Conservation (phyloP, 2,113 vertebrate genomes). For the Rhabdomys dilectus region DNA sequence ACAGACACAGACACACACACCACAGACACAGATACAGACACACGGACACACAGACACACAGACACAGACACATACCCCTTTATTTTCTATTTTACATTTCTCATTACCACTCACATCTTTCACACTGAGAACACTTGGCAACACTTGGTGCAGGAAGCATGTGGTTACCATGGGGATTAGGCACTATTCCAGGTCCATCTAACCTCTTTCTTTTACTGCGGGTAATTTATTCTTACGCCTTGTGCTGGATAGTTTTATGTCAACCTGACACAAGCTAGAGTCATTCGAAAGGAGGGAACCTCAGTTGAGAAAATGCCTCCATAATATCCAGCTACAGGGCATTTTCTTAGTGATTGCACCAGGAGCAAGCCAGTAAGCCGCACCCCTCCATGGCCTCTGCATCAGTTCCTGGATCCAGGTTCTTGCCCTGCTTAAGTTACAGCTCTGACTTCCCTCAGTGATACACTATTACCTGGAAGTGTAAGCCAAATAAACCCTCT, state of each 20-base stretch:
- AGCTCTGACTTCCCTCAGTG: neutral
- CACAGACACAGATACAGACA: neutral
- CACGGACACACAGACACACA: neutral
- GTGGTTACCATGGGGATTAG: conserved; percentile 51
- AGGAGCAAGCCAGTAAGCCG: neutral
- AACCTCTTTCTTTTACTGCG: conserved; percentile 61
- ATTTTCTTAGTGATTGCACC: neutral
- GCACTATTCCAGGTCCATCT: conserved; percentile 46
- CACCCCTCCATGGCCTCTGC: neutral
- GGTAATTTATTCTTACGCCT: conserved; percentile 52
- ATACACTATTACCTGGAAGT: neutral
- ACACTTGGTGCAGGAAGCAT: conserved; percentile 40
- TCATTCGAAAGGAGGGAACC: neutral
- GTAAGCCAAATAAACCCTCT: neutral
- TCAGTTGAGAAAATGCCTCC: neutral
- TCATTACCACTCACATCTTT: conserved; percentile 59
- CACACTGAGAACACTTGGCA: conserved; percentile 19
- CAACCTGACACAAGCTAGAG: neutral
- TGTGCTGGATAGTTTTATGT: neutral
- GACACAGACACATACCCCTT: neutral
- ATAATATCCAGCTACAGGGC: neutral
- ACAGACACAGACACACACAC: too few species aligned
- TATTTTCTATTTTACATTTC: conserved; percentile 45
- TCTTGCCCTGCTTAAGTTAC: neutral
- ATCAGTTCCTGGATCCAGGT: too few species aligned